phyloP scores from a whole-genome alignment of 2,113 vertebrate species.

The Sialia sialis region DNA sequence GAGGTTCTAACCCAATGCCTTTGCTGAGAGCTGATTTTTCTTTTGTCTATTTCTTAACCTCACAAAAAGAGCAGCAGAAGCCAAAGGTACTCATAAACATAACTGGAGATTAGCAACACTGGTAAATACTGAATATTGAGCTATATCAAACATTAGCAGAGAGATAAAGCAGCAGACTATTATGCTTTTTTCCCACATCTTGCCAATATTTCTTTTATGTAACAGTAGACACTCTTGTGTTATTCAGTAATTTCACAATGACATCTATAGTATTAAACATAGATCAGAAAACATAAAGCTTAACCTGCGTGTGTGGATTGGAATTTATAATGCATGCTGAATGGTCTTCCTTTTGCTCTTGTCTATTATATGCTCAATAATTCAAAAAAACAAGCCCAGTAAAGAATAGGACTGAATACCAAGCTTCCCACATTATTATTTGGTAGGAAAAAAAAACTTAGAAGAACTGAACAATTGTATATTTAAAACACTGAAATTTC shows the following conservation, averaged over 20 bases:
- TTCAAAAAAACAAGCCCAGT: background rate
- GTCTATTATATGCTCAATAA: background rate
- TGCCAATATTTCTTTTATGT: background rate
- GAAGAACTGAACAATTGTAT: constrained; percentile 11
- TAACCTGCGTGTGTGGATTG: background rate
- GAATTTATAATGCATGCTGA: background rate
- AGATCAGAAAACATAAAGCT: background rate
- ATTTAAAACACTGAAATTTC: constrained; percentile 38
- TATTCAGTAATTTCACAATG: background rate
- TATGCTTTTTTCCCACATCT: background rate
- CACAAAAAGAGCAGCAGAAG: background rate
- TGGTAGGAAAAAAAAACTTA: background rate
- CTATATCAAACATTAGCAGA: background rate
- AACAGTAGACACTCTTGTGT: background rate
- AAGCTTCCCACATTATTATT: background rate
- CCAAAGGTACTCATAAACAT: background rate
- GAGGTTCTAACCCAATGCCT: background rate
- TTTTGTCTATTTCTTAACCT: background rate
- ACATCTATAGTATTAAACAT: background rate
- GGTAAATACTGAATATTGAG: background rate
- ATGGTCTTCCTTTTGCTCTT: background rate
- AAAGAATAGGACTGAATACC: background rate
- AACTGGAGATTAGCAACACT: background rate
- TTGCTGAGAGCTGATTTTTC: background rate
- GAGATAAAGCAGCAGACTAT: background rate